Percentiles rank a stretch among this genome's conserved stretches.
Evolutionary conservation across 2,888 invertebrate species (phyloP).

Genomic region (Cantharis lateralis): DNA sequence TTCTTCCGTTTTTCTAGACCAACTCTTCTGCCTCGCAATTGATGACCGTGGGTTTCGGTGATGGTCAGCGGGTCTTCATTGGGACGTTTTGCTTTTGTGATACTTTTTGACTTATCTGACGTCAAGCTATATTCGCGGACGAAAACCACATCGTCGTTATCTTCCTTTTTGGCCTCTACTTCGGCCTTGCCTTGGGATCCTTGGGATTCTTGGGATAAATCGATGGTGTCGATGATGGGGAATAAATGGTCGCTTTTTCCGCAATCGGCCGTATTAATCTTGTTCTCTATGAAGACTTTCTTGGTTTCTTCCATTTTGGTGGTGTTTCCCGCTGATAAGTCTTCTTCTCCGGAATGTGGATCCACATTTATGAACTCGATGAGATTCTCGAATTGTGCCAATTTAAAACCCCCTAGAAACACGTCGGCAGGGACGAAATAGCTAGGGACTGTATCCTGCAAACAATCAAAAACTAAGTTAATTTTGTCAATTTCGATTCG

Average conservation of each 20-base stretch:
- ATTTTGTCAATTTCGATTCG: not conserved
- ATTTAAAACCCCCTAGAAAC: not conserved
- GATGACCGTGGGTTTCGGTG: not conserved
- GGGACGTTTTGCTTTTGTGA: not conserved
- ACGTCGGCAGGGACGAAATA: not conserved
- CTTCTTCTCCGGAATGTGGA: not conserved
- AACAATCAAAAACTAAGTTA: not conserved
- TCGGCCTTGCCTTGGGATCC: not conserved
- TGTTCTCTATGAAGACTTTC: not conserved
- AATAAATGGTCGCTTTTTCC: not conserved
- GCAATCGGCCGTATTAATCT: not conserved
- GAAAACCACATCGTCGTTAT: slow-evolving; percentile 43
- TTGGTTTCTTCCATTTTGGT: not conserved
- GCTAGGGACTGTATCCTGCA: not conserved
- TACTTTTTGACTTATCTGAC: not conserved
- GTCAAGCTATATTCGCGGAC: slow-evolving; percentile 39
- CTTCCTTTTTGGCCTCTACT: not conserved
- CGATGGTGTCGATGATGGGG: not conserved
- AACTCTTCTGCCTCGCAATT: not conserved
- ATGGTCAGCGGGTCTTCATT: not conserved
- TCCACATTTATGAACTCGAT: slow-evolving; percentile 4
- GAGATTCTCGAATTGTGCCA: slow-evolving; percentile 1
- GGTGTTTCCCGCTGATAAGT: not conserved
- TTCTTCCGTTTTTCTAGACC: slow-evolving; percentile 31
- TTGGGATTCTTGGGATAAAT: not conserved